phyloP scores from a whole-genome alignment of 2,113 vertebrate species.

The Sylvicapra grimmia region DNA sequence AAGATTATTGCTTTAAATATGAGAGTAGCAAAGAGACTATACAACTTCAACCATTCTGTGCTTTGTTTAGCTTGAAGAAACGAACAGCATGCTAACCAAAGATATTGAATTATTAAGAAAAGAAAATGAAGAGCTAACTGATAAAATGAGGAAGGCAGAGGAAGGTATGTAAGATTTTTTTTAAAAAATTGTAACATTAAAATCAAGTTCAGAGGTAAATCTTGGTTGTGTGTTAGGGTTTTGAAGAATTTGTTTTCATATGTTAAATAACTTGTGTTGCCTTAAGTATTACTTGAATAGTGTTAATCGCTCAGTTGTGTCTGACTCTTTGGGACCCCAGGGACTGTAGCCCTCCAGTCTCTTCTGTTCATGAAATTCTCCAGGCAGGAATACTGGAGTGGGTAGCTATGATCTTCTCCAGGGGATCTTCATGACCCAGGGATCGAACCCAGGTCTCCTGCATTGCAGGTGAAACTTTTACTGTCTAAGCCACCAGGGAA shows the following conservation, averaged over 20 bases:
- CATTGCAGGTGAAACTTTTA: background rate
- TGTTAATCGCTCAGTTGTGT: background rate
- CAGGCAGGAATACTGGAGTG: background rate
- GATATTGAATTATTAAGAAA: constrained; percentile 92
- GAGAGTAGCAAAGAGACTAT: background rate
- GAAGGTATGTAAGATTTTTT: constrained; percentile 82
- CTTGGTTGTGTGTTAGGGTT: constrained; percentile 10
- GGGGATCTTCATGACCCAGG: background rate
- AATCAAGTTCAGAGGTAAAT: constrained; percentile 2
- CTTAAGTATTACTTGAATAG: constrained; percentile 11
- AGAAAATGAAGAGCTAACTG: constrained; percentile 89
- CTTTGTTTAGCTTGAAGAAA: constrained; percentile 92
- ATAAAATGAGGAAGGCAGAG: constrained; percentile 83
- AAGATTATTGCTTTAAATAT: constrained; percentile 14
- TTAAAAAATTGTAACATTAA: background rate
- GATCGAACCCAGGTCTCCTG: background rate
- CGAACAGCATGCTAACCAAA: constrained; percentile 93
- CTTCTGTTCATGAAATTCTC: background rate
- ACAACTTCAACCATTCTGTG: constrained; percentile 43
- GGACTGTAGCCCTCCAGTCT: background rate
- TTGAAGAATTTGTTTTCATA: constrained; percentile 22
- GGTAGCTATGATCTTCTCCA: background rate
- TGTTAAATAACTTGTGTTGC: background rate
- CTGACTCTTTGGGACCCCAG: background rate
- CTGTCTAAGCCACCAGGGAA: background rate